These are phyloP conservation scores for Harpagifer antarcticus DNA, from an alignment of 2,797 vertebrate genomes.

Conservation along the genomic window DNA sequence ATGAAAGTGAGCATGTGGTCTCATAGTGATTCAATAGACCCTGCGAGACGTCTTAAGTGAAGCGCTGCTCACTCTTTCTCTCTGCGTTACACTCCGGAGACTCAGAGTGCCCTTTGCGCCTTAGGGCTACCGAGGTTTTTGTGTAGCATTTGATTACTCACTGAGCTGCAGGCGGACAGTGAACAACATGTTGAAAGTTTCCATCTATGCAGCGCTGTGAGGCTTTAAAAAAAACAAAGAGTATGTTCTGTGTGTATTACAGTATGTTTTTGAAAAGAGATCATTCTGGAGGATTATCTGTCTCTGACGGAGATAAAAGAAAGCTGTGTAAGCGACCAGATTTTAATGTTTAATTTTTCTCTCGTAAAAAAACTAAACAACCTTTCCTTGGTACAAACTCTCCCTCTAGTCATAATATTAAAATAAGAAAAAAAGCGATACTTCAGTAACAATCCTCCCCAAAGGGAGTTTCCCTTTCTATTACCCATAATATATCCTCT, in stretches of 20 bases:
- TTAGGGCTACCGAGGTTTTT: slow-evolving; percentile 69
- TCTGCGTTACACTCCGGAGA: slow-evolving; percentile 62
- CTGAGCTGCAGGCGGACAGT: slow-evolving; percentile 57
- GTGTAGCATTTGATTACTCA: slow-evolving; percentile 77
- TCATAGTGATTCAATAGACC: slow-evolving; percentile 69
- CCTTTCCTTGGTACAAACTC: background rate
- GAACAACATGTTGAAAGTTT: slow-evolving; percentile 66
- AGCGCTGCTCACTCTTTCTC: slow-evolving; percentile 68
- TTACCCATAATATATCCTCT: slow-evolving; percentile 20
- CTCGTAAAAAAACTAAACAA: background rate
- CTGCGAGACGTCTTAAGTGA: slow-evolving; percentile 60
- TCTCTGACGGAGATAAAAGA: background rate
- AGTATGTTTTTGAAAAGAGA: background rate
- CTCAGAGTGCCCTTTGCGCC: slow-evolving; percentile 76
- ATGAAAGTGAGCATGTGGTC: slow-evolving; percentile 52
- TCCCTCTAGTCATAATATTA: background rate
- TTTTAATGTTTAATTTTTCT: background rate
- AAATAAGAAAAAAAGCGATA: slow-evolving; percentile 19
- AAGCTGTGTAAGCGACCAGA: background rate
- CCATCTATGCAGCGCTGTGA: slow-evolving; percentile 48
- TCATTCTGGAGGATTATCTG: background rate
- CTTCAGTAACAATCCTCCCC: slow-evolving; percentile 11
- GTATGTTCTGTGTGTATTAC: slow-evolving; percentile 7
- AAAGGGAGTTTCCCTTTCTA: slow-evolving; percentile 37
- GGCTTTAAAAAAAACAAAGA: slow-evolving; percentile 54